These are phyloP conservation scores for Austrofundulus limnaeus DNA, from an alignment of 2,113 vertebrate genomes.

Conservation along the genomic window DNA sequence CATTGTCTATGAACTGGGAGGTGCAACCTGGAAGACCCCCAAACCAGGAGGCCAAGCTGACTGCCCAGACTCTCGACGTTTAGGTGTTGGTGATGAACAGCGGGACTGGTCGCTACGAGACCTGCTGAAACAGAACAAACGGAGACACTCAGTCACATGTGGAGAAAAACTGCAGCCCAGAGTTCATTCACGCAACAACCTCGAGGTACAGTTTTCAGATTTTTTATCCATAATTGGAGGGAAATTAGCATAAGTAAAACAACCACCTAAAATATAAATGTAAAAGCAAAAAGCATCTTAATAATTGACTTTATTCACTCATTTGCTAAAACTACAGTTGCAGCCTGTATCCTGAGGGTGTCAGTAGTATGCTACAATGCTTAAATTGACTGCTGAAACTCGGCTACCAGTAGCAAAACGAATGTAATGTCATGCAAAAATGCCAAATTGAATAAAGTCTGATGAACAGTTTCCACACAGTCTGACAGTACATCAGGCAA, in stretches of 20 bases:
- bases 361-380: conserved; percentile 52
- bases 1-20: conserved; percentile 52
- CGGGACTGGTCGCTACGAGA: conserved; percentile 69
- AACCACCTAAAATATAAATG: background rate
- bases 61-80: background rate
- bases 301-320: background rate
- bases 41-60: background rate
- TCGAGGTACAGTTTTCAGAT: conserved; percentile 60
- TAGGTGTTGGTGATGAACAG: background rate
- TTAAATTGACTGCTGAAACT: conserved; percentile 6
- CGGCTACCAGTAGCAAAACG: conserved; percentile 18
- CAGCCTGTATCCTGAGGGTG: conserved; percentile 53
- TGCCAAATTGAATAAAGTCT: conserved; percentile 57
- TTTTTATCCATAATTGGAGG: background rate
- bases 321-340: background rate
- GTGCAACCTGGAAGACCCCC: conserved; percentile 10
- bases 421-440: conserved; percentile 41
- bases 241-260: conserved; percentile 1
- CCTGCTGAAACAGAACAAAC: conserved; percentile 54
- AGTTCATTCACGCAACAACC: conserved; percentile 23
- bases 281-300: background rate
- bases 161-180: conserved; percentile 32
- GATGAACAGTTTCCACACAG: conserved; percentile 55
- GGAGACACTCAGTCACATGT: conserved; percentile 58
- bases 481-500: conserved; percentile 29